These are phyloP conservation scores for Agrilus planipennis DNA, from an alignment of 1,140 invertebrate species.

Conservation along the genomic window DNA sequence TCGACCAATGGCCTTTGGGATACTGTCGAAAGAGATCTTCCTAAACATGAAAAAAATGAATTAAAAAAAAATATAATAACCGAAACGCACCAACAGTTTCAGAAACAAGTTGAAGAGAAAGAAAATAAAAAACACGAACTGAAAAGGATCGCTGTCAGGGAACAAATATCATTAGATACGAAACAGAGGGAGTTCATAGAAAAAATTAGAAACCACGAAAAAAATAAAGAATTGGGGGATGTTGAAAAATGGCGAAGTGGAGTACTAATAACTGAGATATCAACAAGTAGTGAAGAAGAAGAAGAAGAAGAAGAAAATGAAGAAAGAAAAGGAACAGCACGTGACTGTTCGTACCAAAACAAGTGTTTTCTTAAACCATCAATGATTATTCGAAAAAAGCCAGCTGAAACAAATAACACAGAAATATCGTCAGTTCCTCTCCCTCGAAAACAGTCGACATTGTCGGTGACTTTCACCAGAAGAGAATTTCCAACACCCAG, in stretches of 20 bases:
- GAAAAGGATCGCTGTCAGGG: slow-evolving; percentile 42
- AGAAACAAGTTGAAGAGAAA: slow-evolving; percentile 41
- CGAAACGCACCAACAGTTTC: slow-evolving; percentile 32
- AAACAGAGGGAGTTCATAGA: slow-evolving; percentile 43
- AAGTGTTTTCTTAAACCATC: not conserved
- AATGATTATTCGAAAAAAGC: slow-evolving; percentile 5
- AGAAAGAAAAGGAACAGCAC: slow-evolving; percentile 10
- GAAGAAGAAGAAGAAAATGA: slow-evolving; percentile 17
- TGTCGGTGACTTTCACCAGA: slow-evolving; percentile 62
- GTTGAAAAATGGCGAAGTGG: slow-evolving; percentile 49
- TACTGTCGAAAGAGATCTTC: slow-evolving; percentile 37
- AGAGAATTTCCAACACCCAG: slow-evolving; percentile 71
- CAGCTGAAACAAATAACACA: not conserved
- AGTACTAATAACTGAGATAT: not conserved
- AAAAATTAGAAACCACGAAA: slow-evolving; percentile 39
- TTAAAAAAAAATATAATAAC: slow-evolving; percentile 40
- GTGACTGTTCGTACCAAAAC: slow-evolving; percentile 8
- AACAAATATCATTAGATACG: slow-evolving; percentile 48
- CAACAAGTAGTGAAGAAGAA: slow-evolving; percentile 40
- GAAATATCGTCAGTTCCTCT: slow-evolving; percentile 36
- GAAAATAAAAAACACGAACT: slow-evolving; percentile 37
- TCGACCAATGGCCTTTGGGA: slow-evolving; percentile 42
- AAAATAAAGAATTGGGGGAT: slow-evolving; percentile 49
- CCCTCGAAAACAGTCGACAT: slow-evolving; percentile 43
- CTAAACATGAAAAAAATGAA: slow-evolving; percentile 42